Evolutionary conservation across 2,797 vertebrate species (phyloP).

Genomic region (Hoplostethus mediterraneus): DNA sequence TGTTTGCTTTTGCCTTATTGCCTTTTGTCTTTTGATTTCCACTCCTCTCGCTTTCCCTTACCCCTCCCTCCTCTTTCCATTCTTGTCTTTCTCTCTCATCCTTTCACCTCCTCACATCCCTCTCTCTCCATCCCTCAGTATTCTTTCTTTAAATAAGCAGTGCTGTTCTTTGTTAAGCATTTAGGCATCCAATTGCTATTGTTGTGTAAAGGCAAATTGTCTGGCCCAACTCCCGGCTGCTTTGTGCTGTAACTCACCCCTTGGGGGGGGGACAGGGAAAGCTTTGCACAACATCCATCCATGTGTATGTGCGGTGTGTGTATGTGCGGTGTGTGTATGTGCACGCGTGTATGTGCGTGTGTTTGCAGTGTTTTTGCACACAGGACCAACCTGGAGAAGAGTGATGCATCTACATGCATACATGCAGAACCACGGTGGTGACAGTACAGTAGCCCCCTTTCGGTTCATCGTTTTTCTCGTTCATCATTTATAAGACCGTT

Average conservation of each 20-base stretch:
- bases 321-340: slow-evolving; percentile 24
- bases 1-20: slow-evolving; percentile 77
- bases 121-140: slow-evolving; percentile 33
- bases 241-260: slow-evolving; percentile 49
- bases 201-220: slow-evolving; percentile 63
- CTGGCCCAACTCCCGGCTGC: slow-evolving; percentile 60
- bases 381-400: neutral
- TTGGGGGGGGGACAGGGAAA: slow-evolving; percentile 16
- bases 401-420: slow-evolving; percentile 17
- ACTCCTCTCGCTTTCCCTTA: slow-evolving; percentile 40
- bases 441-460: slow-evolving; percentile 24
- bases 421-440: slow-evolving; percentile 21
- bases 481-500: slow-evolving; percentile 72
- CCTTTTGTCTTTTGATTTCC: slow-evolving; percentile 79
- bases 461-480: slow-evolving; percentile 48
- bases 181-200: slow-evolving; percentile 47
- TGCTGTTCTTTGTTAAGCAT: slow-evolving; percentile 25
- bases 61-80: slow-evolving; percentile 16
- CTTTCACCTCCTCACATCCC: slow-evolving; percentile 35
- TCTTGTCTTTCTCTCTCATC: slow-evolving; percentile 41
- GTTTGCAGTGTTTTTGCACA: slow-evolving; percentile 3
- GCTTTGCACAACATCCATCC: slow-evolving; percentile 45
- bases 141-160: slow-evolving; percentile 61
- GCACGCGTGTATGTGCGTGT: neutral
- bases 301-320: slow-evolving; percentile 15